These are phyloP conservation scores for Adrianichthys oophorus DNA, from an alignment of 2,797 vertebrate species.

Conservation along the genomic window DNA sequence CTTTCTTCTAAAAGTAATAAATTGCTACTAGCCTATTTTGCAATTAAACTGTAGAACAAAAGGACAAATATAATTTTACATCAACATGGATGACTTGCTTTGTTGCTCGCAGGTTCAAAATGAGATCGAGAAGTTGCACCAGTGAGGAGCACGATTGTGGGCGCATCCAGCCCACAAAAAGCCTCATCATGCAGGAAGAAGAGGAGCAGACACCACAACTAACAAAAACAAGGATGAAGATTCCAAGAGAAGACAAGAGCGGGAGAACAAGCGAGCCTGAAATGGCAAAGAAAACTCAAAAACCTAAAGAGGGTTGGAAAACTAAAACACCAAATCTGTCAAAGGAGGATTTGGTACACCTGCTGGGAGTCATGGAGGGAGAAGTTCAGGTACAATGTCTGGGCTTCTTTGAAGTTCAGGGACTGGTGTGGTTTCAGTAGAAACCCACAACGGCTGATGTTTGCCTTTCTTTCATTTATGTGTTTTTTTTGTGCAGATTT, in stretches of 20 bases:
- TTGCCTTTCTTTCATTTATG: too few species aligned
- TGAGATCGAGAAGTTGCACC: conserved; percentile 89
- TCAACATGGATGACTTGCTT: background rate
- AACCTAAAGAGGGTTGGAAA: conserved; percentile 61
- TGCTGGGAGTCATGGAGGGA: conserved; percentile 96
- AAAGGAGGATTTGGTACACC: conserved; percentile 85
- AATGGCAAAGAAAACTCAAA: conserved; percentile 76
- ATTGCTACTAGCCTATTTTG: too few species aligned
- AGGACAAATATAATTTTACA: background rate
- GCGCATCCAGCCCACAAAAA: conserved; percentile 73
- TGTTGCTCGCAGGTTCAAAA: conserved; percentile 71
- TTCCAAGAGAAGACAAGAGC: conserved; percentile 74
- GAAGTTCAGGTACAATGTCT: conserved; percentile 86
- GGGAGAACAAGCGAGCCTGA: conserved; percentile 54
- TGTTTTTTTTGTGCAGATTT: too few species aligned
- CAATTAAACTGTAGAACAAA: background rate
- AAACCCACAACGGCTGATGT: too few species aligned
- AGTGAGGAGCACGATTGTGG: conserved; percentile 81
- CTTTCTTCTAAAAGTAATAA: too few species aligned
- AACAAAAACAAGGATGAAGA: conserved; percentile 81
- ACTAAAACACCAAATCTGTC: conserved; percentile 80
- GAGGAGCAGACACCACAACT: conserved; percentile 79
- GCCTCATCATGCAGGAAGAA: conserved; percentile 70
- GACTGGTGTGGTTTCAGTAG: background rate
- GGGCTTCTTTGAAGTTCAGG: background rate